Evolutionary conservation across 2,888 invertebrate species (phyloP).

Genomic region (Alcis repandata): DNA sequence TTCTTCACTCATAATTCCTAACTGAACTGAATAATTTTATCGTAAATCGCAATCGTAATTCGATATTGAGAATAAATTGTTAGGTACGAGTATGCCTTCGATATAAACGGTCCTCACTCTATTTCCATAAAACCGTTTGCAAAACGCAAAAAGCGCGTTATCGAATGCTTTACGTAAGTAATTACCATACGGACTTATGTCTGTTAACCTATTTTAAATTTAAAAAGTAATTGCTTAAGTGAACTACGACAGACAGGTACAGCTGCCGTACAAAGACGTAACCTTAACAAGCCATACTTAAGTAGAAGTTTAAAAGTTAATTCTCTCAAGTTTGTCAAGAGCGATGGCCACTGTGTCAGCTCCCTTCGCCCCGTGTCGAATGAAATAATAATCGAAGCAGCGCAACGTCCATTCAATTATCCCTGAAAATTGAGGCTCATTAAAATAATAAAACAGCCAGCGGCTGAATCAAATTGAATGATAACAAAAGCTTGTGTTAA

Average conservation of each 20-base stretch:
- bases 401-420: slow-evolving; percentile 82
- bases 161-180: neutral
- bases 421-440: slow-evolving; percentile 84
- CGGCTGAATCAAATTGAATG: slow-evolving; percentile 84
- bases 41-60: slow-evolving; percentile 18
- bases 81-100: neutral
- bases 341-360: slow-evolving; percentile 43
- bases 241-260: slow-evolving; percentile 33
- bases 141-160: neutral
- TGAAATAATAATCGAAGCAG: slow-evolving; percentile 78
- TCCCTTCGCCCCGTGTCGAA: slow-evolving; percentile 63
- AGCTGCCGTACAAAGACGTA: slow-evolving; percentile 21
- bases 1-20: slow-evolving; percentile 12
- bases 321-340: slow-evolving; percentile 23
- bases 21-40: slow-evolving; percentile 24
- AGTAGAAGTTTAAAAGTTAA: neutral
- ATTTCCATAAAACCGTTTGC: slow-evolving; percentile 15
- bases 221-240: neutral
- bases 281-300: neutral
- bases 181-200: neutral
- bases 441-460: slow-evolving; percentile 86
- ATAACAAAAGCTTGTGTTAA: slow-evolving; percentile 84
- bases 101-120: neutral
- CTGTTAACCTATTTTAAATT: slow-evolving; percentile 1
- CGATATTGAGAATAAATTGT: slow-evolving; percentile 5